Conservation (phyloP, 2,797 vertebrate species). For the Notoglanidium macrostoma region DNA sequence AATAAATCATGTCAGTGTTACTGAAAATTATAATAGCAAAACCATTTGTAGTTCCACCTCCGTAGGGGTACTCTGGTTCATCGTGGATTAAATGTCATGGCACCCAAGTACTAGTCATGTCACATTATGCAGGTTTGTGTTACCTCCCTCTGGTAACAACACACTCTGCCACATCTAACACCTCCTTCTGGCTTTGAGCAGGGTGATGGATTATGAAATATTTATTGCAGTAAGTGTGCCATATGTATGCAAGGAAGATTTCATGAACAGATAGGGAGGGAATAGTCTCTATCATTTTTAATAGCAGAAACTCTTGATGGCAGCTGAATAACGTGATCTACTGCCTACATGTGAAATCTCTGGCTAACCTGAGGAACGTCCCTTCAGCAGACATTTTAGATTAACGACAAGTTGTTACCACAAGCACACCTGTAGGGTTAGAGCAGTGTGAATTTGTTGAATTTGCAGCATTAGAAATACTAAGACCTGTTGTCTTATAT, state of each 20-base stretch:
- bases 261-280: not conserved
- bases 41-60: not conserved
- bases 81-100: not conserved
- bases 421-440: not conserved
- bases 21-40: not conserved
- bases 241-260: not conserved
- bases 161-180: not conserved
- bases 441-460: not conserved
- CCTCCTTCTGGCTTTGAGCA: not conserved
- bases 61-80: not conserved
- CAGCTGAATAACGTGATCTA: not conserved
- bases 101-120: not conserved
- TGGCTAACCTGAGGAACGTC: not conserved
- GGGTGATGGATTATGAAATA: not conserved
- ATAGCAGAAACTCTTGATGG: not conserved
- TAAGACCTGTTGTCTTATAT: too few relatives aligned
- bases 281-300: not conserved
- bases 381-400: not conserved
- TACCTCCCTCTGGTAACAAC: not conserved
- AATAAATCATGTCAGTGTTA: not conserved
- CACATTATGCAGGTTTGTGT: slow-evolving; percentile 6
- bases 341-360: not conserved
- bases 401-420: not conserved
- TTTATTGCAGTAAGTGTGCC: not conserved
- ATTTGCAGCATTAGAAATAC: not conserved